phyloP scores from a whole-genome alignment of 2,113 vertebrate species.

The Macroglossus sobrinus region DNA sequence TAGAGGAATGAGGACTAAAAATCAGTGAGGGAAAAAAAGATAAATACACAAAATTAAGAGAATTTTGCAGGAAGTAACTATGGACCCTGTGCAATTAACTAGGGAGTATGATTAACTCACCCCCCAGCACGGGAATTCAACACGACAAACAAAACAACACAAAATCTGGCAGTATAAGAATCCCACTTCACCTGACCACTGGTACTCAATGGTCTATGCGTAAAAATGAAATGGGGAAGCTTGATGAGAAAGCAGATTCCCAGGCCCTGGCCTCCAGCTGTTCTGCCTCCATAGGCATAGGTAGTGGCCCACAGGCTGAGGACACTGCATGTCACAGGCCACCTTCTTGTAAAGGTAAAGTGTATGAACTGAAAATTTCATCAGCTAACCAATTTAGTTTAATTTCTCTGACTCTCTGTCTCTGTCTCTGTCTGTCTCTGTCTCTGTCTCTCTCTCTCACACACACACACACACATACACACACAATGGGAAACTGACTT shows the following conservation, averaged over 20 bases:
- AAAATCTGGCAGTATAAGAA: neutral
- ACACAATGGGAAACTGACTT: neutral
- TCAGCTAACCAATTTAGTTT: neutral
- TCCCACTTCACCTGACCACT: neutral
- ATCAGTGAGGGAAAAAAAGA: neutral
- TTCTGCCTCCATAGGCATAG: too few species aligned
- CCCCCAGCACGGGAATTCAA: neutral
- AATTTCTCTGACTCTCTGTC: neutral
- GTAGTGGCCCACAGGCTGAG: neutral
- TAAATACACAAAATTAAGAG: neutral
- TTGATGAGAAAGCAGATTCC: neutral
- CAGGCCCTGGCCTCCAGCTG: too few species aligned
- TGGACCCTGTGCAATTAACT: too few species aligned
- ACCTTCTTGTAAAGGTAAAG: neutral
- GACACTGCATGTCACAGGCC: neutral
- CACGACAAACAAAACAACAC: neutral
- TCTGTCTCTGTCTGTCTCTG: too few species aligned
- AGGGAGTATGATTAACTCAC: neutral
- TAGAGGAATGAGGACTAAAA: neutral
- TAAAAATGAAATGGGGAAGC: neutral
- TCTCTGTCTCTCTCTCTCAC: too few species aligned
- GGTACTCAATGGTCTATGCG: neutral
- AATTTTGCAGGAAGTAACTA: neutral
- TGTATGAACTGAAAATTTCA: neutral
- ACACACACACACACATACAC: neutral